These are phyloP conservation scores for Sipha maydis DNA, from an alignment of 2,888 invertebrate species.

Conservation along the genomic window DNA sequence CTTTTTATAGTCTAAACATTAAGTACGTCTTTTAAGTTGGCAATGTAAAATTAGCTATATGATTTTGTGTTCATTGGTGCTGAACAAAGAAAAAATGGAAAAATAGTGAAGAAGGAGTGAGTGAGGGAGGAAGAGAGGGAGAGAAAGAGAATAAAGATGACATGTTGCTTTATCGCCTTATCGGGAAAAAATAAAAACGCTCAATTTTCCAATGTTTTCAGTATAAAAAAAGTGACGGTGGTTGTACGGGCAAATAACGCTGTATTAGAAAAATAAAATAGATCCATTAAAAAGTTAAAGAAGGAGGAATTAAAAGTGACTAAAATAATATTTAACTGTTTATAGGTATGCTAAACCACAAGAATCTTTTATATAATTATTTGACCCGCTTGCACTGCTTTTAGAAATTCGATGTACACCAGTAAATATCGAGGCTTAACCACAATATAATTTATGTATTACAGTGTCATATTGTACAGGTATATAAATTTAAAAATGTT, in stretches of 20 bases:
- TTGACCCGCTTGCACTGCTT: background rate
- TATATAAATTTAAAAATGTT: background rate
- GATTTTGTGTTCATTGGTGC: conserved; percentile 27
- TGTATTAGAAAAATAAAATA: background rate
- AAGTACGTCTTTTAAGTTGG: background rate
- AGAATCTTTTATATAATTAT: conserved; percentile 1
- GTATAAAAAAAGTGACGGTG: background rate
- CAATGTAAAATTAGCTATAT: conserved; percentile 20
- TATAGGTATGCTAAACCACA: background rate
- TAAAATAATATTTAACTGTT: background rate
- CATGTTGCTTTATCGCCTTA: background rate
- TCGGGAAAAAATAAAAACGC: background rate
- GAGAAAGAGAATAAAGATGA: background rate
- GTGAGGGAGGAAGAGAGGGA: background rate
- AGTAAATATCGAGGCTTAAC: conserved; percentile 40
- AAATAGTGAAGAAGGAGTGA: background rate
- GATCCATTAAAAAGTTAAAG: background rate
- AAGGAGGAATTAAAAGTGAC: background rate
- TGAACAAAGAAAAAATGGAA: conserved; percentile 8
- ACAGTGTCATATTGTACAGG: too few relatives aligned
- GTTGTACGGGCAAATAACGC: background rate
- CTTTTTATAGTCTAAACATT: background rate
- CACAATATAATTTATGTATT: background rate
- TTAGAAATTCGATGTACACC: conserved; percentile 45
- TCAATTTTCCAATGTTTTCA: conserved; percentile 11